Conservation (phyloP, 1,140 invertebrate genomes). For the Trachymyrmex cornetzi region DNA sequence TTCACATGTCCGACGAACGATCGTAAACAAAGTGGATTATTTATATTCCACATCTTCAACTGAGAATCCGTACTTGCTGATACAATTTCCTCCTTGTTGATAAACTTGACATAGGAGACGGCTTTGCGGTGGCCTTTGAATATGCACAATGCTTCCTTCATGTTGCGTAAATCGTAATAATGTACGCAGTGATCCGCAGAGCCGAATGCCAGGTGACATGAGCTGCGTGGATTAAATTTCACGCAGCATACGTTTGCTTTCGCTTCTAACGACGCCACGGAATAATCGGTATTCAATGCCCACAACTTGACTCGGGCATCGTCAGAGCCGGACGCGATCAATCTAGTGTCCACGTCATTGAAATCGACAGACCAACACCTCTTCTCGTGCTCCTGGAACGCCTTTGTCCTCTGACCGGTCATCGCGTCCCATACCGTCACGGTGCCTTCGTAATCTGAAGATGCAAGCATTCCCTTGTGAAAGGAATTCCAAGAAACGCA, state of each 20-base stretch:
- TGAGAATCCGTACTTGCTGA: slow-evolving; percentile 98
- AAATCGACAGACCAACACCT: slow-evolving; percentile 99
- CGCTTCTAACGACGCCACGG: slow-evolving; percentile 94
- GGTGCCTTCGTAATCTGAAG: slow-evolving; percentile 98
- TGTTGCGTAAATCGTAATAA: slow-evolving; percentile 97
- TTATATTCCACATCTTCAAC: slow-evolving; percentile 97
- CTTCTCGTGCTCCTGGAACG: slow-evolving; percentile 97
- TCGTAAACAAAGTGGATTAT: slow-evolving; percentile 92
- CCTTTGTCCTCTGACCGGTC: slow-evolving; percentile 91
- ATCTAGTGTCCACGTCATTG: slow-evolving; percentile 95
- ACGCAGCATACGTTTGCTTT: slow-evolving; percentile 99
- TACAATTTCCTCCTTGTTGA: slow-evolving; percentile 95
- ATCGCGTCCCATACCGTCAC: slow-evolving; percentile 97
- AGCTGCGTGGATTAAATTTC: slow-evolving; percentile 96
- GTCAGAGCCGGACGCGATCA: slow-evolving; percentile 98
- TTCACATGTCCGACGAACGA: slow-evolving; percentile 98
- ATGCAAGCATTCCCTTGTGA: slow-evolving; percentile 95
- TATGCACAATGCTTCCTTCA: slow-evolving; percentile 93
- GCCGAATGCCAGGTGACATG: slow-evolving; percentile 96
- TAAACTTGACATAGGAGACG: slow-evolving; percentile 98
- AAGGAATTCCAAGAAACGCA: slow-evolving; percentile 98
- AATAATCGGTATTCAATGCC: slow-evolving; percentile 95
- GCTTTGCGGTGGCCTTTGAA: slow-evolving; percentile 98
- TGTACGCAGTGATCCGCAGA: slow-evolving; percentile 99
- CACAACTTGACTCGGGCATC: slow-evolving; percentile 98